Conservation (phyloP, 2,888 invertebrate species). For the Patella ulyssiponensis region DNA sequence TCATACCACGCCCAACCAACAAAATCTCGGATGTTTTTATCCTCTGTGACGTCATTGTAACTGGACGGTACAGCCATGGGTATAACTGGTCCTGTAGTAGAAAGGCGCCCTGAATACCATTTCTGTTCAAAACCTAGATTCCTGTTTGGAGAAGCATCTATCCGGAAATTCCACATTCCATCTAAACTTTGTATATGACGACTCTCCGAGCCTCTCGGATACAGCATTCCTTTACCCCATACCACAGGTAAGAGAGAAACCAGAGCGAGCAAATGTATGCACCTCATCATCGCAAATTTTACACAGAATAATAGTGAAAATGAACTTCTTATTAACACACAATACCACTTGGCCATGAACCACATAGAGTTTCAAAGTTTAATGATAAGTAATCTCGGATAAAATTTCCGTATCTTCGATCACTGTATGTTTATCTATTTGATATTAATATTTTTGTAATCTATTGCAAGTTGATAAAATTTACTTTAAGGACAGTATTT, state of each 20-base stretch:
- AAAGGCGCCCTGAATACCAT: conserved; percentile 83
- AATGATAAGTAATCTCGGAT: no score
- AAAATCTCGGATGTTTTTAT: conserved; percentile 86
- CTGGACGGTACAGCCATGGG: conserved; percentile 97
- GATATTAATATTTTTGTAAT: no score
- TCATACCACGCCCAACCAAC: conserved; percentile 98
- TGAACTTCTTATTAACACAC: no score
- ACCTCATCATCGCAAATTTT: no score
- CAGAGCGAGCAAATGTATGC: neutral
- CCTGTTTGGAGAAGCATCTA: conserved; percentile 80
- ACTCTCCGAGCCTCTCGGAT: conserved; percentile 86
- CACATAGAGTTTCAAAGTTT: no score
- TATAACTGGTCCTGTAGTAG: conserved; percentile 76
- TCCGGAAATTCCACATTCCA: conserved; percentile 93
- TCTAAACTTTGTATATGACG: conserved; percentile 85
- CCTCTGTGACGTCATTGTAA: conserved; percentile 90
- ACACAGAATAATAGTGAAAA: no score
- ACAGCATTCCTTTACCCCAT: conserved; percentile 74
- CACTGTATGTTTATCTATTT: no score
- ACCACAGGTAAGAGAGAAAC: neutral
- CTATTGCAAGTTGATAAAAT: no score
- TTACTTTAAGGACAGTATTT: no score
- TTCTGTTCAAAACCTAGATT: conserved; percentile 82
- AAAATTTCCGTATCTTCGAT: no score
- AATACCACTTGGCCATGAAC: no score